Evolutionary conservation across 2,888 invertebrate species (phyloP).

Genomic region (Chloromyia formosa): DNA sequence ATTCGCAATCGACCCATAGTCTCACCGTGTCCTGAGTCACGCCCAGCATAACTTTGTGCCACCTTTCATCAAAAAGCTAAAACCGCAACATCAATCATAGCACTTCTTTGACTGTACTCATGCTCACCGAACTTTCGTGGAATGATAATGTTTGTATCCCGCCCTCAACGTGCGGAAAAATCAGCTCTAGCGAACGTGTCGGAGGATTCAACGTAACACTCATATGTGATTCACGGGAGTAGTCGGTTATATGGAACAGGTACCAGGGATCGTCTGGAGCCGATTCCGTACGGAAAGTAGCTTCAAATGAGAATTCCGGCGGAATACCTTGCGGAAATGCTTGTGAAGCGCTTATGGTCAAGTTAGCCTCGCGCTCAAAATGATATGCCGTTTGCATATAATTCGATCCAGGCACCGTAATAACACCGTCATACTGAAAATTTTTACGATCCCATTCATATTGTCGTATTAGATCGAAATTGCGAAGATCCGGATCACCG

Average conservation of each 20-base stretch:
- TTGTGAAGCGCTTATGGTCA: conserved; percentile 74
- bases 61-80: conserved; percentile 75
- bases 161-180: conserved; percentile 70
- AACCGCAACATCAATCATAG: not conserved
- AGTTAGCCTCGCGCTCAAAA: conserved; percentile 76
- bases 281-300: conserved; percentile 76
- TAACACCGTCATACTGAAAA: conserved; percentile 72
- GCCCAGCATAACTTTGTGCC: conserved; percentile 82
- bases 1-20: conserved; percentile 74
- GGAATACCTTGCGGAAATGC: conserved; percentile 85
- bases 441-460: conserved; percentile 72
- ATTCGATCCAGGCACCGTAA: conserved; percentile 78
- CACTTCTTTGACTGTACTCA: conserved; percentile 52
- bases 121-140: conserved; percentile 65
- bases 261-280: conserved; percentile 77
- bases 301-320: conserved; percentile 82
- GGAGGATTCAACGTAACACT: conserved; percentile 76
- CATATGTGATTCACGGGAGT: conserved; percentile 74
- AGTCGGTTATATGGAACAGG: conserved; percentile 75
- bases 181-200: conserved; percentile 73
- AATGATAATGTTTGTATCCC: conserved; percentile 71
- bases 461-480: conserved; percentile 82
- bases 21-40: conserved; percentile 71
- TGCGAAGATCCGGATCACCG: conserved; percentile 81
- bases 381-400: conserved; percentile 82